phyloP scores from a whole-genome alignment of 2,113 vertebrate species.

The Tapirus terrestris region DNA sequence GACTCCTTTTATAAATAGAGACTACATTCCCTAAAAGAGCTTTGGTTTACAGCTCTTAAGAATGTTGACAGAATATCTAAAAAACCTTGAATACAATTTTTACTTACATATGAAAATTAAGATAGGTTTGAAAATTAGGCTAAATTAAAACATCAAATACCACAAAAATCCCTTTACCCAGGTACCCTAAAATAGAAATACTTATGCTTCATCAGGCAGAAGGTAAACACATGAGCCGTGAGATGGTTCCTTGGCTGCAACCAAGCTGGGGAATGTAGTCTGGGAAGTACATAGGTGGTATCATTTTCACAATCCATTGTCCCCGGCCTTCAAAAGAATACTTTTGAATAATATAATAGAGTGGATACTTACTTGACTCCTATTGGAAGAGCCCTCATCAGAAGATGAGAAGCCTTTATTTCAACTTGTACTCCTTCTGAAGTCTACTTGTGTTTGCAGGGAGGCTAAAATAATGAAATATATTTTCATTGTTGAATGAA shows the following conservation, averaged over 20 bases:
- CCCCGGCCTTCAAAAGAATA: background rate
- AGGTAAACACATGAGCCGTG: background rate
- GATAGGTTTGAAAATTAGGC: background rate
- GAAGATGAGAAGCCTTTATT: slow-evolving; percentile 18
- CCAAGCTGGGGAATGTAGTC: background rate
- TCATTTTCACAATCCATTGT: background rate
- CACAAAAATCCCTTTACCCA: background rate
- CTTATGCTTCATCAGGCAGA: background rate
- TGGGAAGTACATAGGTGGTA: background rate
- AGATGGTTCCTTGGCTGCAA: background rate
- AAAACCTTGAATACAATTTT: slow-evolving; percentile 4
- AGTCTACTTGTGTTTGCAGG: background rate
- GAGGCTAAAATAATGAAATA: slow-evolving; percentile 22
- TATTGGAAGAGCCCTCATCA: background rate
- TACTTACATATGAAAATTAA: background rate
- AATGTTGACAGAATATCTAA: background rate
- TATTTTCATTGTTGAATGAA: background rate
- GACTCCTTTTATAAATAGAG: background rate
- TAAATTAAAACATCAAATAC: background rate
- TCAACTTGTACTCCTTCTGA: background rate
- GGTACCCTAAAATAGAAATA: background rate
- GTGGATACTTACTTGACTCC: background rate
- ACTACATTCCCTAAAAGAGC: background rate
- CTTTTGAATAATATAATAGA: background rate
- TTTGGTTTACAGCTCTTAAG: background rate